Evolutionary conservation across 2,888 invertebrate species (phyloP), one percentile per base, ranked within the genome.

Genomic region (Rhagophthalmus giganteus): DNA sequence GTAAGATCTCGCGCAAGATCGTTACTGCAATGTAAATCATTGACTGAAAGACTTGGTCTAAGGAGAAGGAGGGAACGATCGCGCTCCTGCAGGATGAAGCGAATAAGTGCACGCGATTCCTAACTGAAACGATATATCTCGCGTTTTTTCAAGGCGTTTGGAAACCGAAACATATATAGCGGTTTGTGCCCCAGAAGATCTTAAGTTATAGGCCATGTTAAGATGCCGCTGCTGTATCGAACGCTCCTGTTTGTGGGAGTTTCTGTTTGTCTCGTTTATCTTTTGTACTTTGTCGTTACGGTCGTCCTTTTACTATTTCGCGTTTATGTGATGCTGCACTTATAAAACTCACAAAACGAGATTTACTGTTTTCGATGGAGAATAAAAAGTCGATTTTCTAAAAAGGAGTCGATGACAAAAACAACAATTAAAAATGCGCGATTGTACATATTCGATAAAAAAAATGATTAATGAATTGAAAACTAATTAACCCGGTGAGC

Each of bases 101-200:
- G 53, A 54, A 42, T 39, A 44, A 54, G 42, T 44, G 44, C 41
- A 35, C 42, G 59, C 65, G 65, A 66, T 67, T 63, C 63, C 65
- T 62, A 66, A 66, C 69, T 61, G 65, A 58, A 64, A 65, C 71
- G 62, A 71, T 71, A 71, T 71, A 71, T 71, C 71, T 70, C 62
- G 57, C 60, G 60, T 58, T 67, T 70, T 69, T 68, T 66, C 63
- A 64, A 66, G 67, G 65, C 66, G 65, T 62, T 65, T 64, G 68
- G 65, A 68, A 72, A 72, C 73, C 73, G 68, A 72, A 73, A 73
- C 73, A 72, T 72, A 72, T 73, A 72, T 72, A 73, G 73, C 71
- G 72, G 73, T 73, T 72, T 68, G 65, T 64, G 63, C 61, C 66
- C 66, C 47, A 50, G 68, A 66, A 65, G 66, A 66, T 65, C 66